Conservation (phyloP, 2,113 vertebrate genomes). For the Pipa parva region DNA sequence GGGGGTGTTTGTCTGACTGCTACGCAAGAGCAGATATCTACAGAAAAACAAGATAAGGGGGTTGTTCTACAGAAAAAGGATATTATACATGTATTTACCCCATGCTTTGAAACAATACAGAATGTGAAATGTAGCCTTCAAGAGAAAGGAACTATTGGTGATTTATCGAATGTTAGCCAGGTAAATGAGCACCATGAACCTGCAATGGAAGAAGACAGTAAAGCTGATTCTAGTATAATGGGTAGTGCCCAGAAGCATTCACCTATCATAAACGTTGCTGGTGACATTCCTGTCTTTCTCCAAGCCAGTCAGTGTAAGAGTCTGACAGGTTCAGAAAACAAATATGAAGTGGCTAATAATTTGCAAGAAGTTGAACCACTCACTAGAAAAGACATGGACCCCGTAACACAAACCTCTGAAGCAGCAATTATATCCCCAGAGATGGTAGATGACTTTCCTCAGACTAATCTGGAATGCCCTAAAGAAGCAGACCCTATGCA, state of each 20-base stretch:
- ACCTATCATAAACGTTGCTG: slow-evolving; percentile 20
- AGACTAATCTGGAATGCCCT: neutral
- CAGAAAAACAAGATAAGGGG: neutral
- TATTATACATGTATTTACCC: too few species aligned
- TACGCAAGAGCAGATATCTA: neutral
- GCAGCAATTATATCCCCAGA: neutral
- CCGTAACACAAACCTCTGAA: neutral
- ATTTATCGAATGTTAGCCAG: neutral
- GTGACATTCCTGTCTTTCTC: slow-evolving; percentile 3
- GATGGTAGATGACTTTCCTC: neutral
- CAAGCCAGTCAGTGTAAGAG: neutral
- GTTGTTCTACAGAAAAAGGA: too few species aligned
- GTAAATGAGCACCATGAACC: neutral
- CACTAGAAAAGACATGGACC: neutral
- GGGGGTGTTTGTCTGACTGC: neutral
- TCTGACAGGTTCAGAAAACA: neutral
- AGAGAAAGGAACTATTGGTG: neutral
- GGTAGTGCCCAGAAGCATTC: neutral
- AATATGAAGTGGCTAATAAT: neutral
- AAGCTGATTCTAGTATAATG: neutral
- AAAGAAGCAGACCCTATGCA: neutral
- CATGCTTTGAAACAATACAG: neutral
- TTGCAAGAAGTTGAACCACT: neutral
- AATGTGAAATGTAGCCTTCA: neutral
- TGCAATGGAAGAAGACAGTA: neutral